These are phyloP conservation scores for Peromyscus eremicus DNA, from an alignment of 2,797 vertebrate species.

Conservation along the genomic window DNA sequence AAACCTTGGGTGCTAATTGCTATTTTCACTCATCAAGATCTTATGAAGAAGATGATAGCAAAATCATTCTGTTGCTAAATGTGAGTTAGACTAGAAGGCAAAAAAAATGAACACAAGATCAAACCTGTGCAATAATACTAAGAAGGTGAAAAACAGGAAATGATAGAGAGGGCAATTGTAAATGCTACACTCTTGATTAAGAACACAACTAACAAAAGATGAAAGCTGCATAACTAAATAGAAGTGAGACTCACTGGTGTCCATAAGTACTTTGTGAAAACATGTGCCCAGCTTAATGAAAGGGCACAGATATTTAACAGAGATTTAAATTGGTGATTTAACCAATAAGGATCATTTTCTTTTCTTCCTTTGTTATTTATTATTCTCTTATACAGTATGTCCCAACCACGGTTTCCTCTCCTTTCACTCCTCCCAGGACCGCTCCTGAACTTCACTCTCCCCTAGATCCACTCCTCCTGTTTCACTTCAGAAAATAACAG, in stretches of 20 bases:
- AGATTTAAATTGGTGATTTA: neutral
- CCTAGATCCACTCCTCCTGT: neutral
- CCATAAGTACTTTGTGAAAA: neutral
- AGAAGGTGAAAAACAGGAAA: neutral
- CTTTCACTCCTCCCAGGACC: neutral
- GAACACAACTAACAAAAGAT: neutral
- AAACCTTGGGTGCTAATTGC: neutral
- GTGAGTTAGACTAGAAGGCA: neutral
- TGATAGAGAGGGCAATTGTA: neutral
- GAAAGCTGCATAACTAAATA: neutral
- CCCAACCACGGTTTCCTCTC: neutral
- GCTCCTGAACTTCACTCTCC: neutral
- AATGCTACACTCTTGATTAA: neutral
- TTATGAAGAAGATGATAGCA: neutral
- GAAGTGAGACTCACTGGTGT: neutral
- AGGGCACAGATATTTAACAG: too few relatives aligned
- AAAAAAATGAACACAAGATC: neutral
- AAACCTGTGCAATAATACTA: neutral
- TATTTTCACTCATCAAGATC: conserved; percentile 18
- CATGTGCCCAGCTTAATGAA: neutral
- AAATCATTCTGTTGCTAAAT: conserved; percentile 37
- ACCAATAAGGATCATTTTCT: neutral
- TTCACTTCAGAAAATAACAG: neutral
- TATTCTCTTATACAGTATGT: neutral
- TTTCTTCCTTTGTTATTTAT: neutral